phyloP scores from a whole-genome alignment of 2,888 invertebrate genomes.

The Bugulina stolonifera region DNA sequence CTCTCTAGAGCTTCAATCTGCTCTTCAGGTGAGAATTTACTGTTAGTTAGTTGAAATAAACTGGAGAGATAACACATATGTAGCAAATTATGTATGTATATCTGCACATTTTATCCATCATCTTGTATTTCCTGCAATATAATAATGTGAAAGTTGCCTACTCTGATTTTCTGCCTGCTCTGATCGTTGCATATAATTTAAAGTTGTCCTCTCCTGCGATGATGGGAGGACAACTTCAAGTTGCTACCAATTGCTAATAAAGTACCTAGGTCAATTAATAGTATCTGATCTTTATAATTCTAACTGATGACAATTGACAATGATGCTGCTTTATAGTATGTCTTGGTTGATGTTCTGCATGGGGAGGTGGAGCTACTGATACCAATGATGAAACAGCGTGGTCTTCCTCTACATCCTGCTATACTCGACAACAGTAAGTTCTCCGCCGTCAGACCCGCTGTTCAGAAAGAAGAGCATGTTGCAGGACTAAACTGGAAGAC shows the following conservation, averaged over 20 bases:
- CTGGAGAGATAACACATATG: not conserved
- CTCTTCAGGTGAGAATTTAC: not conserved
- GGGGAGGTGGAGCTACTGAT: not conserved
- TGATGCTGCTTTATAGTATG: not conserved
- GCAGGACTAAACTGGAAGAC: not conserved
- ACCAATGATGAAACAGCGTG: slow-evolving; percentile 10
- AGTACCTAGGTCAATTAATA: not conserved
- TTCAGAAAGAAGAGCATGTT: not conserved
- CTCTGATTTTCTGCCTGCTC: no score
- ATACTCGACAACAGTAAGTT: not conserved
- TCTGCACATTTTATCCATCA: no score
- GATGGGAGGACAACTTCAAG: no score
- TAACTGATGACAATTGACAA: not conserved
- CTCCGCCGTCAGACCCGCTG: not conserved
- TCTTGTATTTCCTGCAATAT: no score
- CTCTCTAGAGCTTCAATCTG: not conserved
- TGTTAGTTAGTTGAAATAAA: no score
- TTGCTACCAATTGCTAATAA: no score
- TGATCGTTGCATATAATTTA: no score
- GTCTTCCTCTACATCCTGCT: not conserved
- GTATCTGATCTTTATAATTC: not conserved
- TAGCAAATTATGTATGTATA: not conserved
- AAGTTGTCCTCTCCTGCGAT: no score
- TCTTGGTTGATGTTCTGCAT: not conserved
- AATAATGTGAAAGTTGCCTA: no score